Evolutionary conservation across 2,797 vertebrate species (phyloP), one percentile per base, ranked within the genome.

Genomic region (Cossypha niveicapilla): DNA sequence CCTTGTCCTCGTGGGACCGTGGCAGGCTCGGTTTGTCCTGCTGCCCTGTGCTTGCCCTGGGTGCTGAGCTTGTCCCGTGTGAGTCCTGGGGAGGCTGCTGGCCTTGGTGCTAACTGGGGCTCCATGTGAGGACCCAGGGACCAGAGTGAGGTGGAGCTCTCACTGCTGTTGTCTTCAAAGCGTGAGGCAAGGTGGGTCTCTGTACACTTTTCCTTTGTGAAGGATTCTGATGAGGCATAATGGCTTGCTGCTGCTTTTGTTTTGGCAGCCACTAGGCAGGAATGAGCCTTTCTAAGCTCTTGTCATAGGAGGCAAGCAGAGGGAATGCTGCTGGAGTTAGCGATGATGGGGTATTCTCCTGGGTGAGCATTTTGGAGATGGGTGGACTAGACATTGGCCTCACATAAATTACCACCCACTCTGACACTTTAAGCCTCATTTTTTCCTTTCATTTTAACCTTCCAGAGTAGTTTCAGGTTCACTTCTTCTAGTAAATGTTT

Each of bases 401-500:
- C 54, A 67, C 56, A 19, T 66, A 79, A 75, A 78, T 78, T 66
- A 39, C 35, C 17, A 53, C 67, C 27, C 15, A 11, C 58, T 84
- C 56, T 57, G 30, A 82, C 28, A 72, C 37, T 66, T 50, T 35
- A 70, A 75, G 67, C 50, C 66, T 73, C 8, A 15, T 72, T 85
- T 81, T 74, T 73, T n/a, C 54, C 25, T 78, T 90, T 60, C 22
- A 6, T 79, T 91, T 92, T 91, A 91, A 85, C 76, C 65, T 94
- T 90, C 75, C 51, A 72, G 78, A 74, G 32, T 44, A 70, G 74
- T 95, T 96, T 95, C 72, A 82, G 84, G 85, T 90, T 94, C 87
- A 56, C 50, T 89, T 84, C 77, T 92, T 92, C 50, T 70, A 77
- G 75, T 93, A 85, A 93, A 89, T 76, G 83, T 94, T 96, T 92